phyloP scores from a whole-genome alignment of 2,113 vertebrate genomes.

The Pygoscelis adeliae region DNA sequence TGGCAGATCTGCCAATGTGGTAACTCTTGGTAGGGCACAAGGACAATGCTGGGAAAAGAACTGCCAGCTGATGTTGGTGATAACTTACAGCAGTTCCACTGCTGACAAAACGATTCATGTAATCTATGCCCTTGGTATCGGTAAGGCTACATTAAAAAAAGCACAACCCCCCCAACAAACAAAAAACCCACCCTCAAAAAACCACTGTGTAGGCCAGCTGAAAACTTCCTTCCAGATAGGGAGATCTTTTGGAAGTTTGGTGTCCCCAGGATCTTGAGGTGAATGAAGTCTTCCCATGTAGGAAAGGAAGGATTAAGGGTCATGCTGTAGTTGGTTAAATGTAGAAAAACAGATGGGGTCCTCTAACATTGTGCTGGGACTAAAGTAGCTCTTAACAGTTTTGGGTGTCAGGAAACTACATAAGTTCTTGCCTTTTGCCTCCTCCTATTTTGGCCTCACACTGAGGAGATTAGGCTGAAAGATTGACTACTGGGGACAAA shows the following conservation, averaged over 20 bases:
- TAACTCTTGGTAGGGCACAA: neutral
- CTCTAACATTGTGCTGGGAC: neutral
- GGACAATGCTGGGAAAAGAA: neutral
- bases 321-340: neutral
- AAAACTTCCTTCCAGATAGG: neutral
- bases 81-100: neutral
- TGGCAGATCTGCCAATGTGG: neutral
- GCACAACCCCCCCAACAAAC: no score
- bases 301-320: neutral
- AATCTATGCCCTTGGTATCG: neutral
- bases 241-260: neutral
- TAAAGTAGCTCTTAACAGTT: neutral
- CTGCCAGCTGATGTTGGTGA: neutral
- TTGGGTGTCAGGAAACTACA: neutral
- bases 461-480: neutral
- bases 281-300: neutral
- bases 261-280: neutral
- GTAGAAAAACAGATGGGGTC: neutral
- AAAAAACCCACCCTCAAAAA: neutral
- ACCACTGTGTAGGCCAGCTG: accelerated
- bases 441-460: neutral
- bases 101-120: neutral
- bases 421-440: neutral
- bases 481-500: neutral
- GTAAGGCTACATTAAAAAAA: neutral